Percentiles rank a stretch among this genome's conserved stretches.
Evolutionary conservation across 2,888 invertebrate species (phyloP).

Genomic region (Himalopsyche kuldschensis): DNA sequence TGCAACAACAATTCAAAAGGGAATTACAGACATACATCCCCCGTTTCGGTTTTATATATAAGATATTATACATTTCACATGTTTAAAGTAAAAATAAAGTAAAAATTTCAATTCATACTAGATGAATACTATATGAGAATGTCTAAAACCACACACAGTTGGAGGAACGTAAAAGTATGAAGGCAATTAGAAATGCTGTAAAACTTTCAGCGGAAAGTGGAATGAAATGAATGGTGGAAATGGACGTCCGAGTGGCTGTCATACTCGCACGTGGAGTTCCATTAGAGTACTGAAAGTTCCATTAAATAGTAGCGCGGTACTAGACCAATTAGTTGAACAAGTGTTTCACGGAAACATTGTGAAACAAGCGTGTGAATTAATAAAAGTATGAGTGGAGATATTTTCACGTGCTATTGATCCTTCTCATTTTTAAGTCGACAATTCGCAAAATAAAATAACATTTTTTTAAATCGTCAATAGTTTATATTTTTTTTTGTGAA

Average conservation of each 20-base stretch:
- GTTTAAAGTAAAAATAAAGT: not conserved
- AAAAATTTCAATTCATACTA: too few species aligned
- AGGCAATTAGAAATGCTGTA: constrained; percentile 26
- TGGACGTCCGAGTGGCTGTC: constrained; percentile 7
- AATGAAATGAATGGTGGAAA: constrained; percentile 6
- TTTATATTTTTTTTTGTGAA: too few species aligned
- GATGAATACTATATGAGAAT: not conserved
- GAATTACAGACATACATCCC: too few species aligned
- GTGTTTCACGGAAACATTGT: not conserved
- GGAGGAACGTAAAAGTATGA: not conserved
- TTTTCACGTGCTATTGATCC: too few species aligned
- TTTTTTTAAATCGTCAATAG: too few species aligned
- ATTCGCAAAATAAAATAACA: too few species aligned
- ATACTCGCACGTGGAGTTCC: not conserved
- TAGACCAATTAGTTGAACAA: not conserved
- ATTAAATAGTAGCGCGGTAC: not conserved
- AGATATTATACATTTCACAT: too few species aligned
- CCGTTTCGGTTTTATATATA: too few species aligned
- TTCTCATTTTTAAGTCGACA: too few species aligned
- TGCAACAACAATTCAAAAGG: too few species aligned
- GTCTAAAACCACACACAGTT: not conserved
- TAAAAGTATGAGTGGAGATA: too few species aligned
- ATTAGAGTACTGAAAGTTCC: not conserved
- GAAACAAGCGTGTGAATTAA: too few species aligned
- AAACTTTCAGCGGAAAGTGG: constrained; percentile 15